phyloP scores from a whole-genome alignment of 1,140 invertebrate species.

The Trigoniulus corallinus region DNA sequence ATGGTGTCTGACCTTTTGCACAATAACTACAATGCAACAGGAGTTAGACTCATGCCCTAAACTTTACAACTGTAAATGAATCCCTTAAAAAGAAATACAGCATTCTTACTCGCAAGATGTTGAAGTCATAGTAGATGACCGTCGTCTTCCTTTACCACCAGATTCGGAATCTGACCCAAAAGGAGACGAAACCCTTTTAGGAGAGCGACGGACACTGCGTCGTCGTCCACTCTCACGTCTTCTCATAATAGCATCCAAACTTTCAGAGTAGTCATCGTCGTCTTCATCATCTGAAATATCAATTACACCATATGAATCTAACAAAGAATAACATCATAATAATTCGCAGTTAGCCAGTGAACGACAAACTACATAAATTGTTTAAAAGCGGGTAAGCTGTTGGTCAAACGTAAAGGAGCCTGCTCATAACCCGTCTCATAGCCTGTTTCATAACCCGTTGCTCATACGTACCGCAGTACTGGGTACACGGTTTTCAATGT shows the following conservation, averaged over 20 bases:
- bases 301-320: no score
- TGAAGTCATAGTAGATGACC: constrained; percentile 62
- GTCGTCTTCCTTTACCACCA: constrained; percentile 28
- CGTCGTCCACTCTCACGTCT: constrained; percentile 33
- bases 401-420: no score
- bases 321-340: no score
- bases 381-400: no score
- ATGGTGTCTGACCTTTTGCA: no score
- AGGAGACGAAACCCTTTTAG: constrained; percentile 37
- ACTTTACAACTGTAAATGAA: constrained; percentile 11
- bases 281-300: constrained; percentile 31
- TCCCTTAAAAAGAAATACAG: not conserved
- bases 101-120: constrained; percentile 65
- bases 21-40: no score
- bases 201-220: constrained; percentile 36
- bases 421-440: no score
- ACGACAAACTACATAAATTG: no score
- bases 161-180: constrained; percentile 25
- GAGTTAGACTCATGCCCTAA: constrained; percentile 11
- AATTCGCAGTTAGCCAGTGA: no score
- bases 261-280: constrained; percentile 62
- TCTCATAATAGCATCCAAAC: constrained; percentile 60
- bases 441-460: no score
- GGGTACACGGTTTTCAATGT: no score
- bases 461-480: no score